These are phyloP conservation scores for Phylloscopus whistleri DNA, from an alignment of 2,113 vertebrate species.

Conservation along the genomic window DNA sequence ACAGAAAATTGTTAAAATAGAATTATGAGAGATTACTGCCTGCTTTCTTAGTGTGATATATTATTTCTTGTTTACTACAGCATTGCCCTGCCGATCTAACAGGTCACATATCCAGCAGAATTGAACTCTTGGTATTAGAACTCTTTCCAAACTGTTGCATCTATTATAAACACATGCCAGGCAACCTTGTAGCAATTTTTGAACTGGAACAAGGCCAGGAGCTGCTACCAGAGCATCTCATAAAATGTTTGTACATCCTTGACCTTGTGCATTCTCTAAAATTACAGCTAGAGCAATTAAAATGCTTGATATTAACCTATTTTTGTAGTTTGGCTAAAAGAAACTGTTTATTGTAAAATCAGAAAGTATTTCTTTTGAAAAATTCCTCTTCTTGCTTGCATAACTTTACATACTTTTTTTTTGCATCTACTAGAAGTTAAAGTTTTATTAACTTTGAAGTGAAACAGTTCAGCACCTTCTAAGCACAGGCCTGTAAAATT, in stretches of 20 bases:
- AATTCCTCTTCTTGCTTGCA: neutral
- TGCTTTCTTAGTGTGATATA: neutral
- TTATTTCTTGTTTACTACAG: neutral
- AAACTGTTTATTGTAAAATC: neutral
- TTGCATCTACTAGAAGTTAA: neutral
- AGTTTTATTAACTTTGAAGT: neutral
- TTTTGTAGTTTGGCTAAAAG: neutral
- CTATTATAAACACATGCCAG: neutral
- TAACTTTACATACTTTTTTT: neutral
- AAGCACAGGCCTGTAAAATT: neutral
- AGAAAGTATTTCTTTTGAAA: neutral
- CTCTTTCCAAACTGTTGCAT: rapidly evolving
- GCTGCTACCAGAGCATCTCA: neutral
- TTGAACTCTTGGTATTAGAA: neutral
- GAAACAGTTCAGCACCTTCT: neutral
- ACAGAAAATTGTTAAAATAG: neutral
- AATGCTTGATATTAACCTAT: neutral
- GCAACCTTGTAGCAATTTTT: neutral
- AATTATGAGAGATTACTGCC: neutral
- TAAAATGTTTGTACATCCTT: neutral
- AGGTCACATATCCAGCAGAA: neutral
- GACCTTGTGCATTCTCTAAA: neutral
- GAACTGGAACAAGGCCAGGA: neutral
- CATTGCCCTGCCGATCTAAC: neutral
- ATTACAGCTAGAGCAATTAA: neutral